These are phyloP conservation scores for Spondyliosoma cantharus DNA, from an alignment of 2,797 vertebrate genomes.

Conservation along the genomic window DNA sequence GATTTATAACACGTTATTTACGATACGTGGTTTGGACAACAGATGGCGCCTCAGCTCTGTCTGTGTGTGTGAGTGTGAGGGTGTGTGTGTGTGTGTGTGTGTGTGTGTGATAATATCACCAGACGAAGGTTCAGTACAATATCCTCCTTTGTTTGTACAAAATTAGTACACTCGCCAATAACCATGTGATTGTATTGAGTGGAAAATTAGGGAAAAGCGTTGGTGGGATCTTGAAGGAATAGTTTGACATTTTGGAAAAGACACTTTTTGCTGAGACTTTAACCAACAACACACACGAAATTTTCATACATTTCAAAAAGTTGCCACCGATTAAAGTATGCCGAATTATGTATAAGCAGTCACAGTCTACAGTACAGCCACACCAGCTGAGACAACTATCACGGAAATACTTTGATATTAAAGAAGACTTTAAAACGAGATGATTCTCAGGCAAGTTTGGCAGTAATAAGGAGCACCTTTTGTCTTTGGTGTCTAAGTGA, in stretches of 20 bases:
- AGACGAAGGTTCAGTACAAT: background rate
- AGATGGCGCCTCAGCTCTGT: conserved; percentile 43
- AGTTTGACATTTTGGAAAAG: too few species aligned
- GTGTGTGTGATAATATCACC: too few species aligned
- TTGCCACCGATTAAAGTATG: background rate
- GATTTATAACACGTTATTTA: background rate
- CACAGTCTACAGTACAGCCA: background rate
- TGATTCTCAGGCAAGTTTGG: background rate
- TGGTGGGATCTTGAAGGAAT: too few species aligned
- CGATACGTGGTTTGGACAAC: conserved; percentile 25
- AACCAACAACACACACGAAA: too few species aligned
- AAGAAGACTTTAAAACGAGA: background rate
- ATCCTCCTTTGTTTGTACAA: background rate
- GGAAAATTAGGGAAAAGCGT: background rate
- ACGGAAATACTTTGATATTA: background rate
- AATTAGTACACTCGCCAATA: background rate
- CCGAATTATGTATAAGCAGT: background rate
- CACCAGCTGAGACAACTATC: background rate
- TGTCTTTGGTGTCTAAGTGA: too few species aligned
- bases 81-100: too few species aligned
- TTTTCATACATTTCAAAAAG: background rate
- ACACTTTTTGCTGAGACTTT: background rate
- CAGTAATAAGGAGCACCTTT: background rate
- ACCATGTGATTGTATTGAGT: background rate
- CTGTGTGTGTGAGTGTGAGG: too few species aligned